Base-by-base conservation (phyloP, 2,888 invertebrate genomes). In the Agrochola litura region DNA sequence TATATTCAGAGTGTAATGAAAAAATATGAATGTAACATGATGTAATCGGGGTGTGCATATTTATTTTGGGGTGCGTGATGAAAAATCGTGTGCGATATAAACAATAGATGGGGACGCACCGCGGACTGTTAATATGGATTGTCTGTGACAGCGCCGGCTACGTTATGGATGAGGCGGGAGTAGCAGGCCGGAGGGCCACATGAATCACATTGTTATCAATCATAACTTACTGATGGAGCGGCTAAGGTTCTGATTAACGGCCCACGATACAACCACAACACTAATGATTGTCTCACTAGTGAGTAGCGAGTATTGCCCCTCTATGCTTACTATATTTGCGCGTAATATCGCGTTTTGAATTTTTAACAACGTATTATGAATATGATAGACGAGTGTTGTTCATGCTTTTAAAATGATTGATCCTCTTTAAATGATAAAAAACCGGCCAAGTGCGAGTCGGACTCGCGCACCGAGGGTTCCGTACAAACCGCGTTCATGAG, bases 191-290 rank as follows among this genome's bases (percentile, higher is more conserved):
- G 86, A 77, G 89, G 88, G 85, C 86, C 89, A 87, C 90, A 91
- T 90, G 92, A 92, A 92, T 91, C 93, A 91, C 90, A 90, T 89
- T 87, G 94, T 92, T 94, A 96, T 96, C 95, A 95, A 96, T 96
- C 96, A 96, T 95, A 92, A 93, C 93, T 95, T 95, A 94, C 95
- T 95, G 95, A 95, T 94, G 93, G 93, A 95, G 92, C 90, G 87
- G 89, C 90, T 85, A 86, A 89, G 88, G 89, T 91, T 90, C 90
- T 93, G 92, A 94, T 93, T 93, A 93, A 92, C 91, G 89, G 85
- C 76, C 82, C 73, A 83, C 87, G 73, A 86, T 86, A 87, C 89
- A 85, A 86, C 82, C 85, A 85, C 85, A 80, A 80, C 78, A 78
- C 89, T 91, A 92, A 91, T 92, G 88, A 89, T 80, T 88, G 85